Conservation (phyloP, 2,888 invertebrate genomes). For the Cataglyphis altisquamis region DNA sequence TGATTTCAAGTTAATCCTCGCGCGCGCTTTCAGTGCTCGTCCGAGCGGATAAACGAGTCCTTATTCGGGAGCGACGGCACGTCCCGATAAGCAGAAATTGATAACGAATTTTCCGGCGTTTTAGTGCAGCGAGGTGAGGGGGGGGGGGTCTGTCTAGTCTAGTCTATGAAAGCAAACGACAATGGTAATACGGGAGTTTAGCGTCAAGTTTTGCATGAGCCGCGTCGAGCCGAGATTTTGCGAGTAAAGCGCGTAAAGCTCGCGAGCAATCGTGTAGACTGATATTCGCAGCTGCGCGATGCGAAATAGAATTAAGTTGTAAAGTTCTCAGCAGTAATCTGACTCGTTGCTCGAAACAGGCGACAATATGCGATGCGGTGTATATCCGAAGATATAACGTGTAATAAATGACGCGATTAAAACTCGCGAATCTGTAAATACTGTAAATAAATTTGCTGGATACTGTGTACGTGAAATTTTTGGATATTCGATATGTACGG, state of each 20-base stretch:
- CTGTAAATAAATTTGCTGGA: not conserved
- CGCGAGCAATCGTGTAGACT: constrained; percentile 51
- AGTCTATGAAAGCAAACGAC: constrained; percentile 47
- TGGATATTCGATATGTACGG: not conserved
- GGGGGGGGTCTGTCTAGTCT: not conserved
- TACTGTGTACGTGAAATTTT: not conserved
- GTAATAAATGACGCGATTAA: constrained; percentile 45
- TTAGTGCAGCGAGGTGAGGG: not conserved
- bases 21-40: constrained; percentile 48
- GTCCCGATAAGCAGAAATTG: constrained; percentile 53
- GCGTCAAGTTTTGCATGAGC: constrained; percentile 44
- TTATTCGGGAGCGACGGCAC: constrained; percentile 54
- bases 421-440: constrained; percentile 21
- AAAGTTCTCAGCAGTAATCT: constrained; percentile 53
- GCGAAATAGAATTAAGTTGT: constrained; percentile 60
- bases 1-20: constrained; percentile 63
- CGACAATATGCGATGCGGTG: constrained; percentile 33
- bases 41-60: constrained; percentile 51
- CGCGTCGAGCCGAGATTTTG: constrained; percentile 43
- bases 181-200: constrained; percentile 51
- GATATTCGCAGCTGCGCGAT: constrained; percentile 51
- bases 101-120: constrained; percentile 53
- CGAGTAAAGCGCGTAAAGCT: constrained; percentile 49
- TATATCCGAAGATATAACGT: constrained; percentile 36
- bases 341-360: constrained; percentile 50